Base-by-base conservation (phyloP, 2,113 vertebrate genomes). In the Origma solitaria region DNA sequence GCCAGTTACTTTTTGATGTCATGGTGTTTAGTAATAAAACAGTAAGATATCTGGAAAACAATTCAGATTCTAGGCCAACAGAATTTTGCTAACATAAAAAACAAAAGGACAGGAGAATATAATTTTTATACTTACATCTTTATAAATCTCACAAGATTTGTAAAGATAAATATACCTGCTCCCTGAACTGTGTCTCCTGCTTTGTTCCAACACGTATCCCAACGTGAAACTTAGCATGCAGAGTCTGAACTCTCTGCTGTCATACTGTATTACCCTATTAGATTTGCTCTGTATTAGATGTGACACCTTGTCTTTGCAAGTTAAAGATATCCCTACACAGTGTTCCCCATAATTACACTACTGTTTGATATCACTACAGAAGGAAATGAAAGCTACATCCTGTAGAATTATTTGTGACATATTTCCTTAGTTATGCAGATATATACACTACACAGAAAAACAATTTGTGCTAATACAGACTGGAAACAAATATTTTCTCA, bases 271-370 rank as follows among this genome's bases (percentile, higher is more conserved):
- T 83, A 92, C 42, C 60, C 57, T 81, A 54, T 70, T 90, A 88
- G 47, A 49, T 51, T 85, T 81, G 64, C 47, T 38, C 33, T 82
- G 22, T 47, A 95, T 90, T 73, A 85, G 73, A 93, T 86, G 75
- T 93, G 88, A 93, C 83, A 91, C 58, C 35, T 95, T 96, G 95
- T 90, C 96, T 95, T 95, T 88, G 75, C 57, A 92, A 91, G 71
- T 93, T 91, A 87, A 90, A 81, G 73, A 61, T 92, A 92, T 71
- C 44, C 31, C 81, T 82, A 11, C 38, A 44, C 54, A 81, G n/a
- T 27, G n/a, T 44, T 92, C 35, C 47, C 57, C 28, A 10, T 94
- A 93, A 95, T 95, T 93, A 93, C 19, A 47, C 62, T 86, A 47
- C 51, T 89, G 66, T 75, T 96, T 86, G 77, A 70, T 72, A 93